phyloP scores from a whole-genome alignment of 2,888 invertebrate species.

The Syritta pipiens region DNA sequence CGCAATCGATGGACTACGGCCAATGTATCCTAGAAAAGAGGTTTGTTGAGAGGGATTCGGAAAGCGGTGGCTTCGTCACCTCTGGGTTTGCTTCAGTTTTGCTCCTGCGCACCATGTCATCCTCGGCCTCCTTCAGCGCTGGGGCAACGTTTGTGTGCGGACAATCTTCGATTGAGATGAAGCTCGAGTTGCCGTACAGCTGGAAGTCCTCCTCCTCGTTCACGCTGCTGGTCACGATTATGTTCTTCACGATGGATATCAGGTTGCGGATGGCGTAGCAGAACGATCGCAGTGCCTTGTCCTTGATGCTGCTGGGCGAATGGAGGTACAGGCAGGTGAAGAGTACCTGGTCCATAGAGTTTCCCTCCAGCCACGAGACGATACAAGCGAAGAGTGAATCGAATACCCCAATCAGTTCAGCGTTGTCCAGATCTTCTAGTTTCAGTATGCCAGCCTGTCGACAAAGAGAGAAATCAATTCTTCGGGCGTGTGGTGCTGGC shows the following conservation, averaged over 20 bases:
- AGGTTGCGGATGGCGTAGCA: slow-evolving; percentile 93
- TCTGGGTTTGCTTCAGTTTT: slow-evolving; percentile 80
- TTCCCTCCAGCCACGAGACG: slow-evolving; percentile 98
- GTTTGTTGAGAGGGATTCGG: too few species aligned
- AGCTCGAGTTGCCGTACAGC: slow-evolving; percentile 92
- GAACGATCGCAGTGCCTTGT: slow-evolving; percentile 91
- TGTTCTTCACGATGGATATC: slow-evolving; percentile 92
- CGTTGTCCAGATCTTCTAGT: slow-evolving; percentile 86
- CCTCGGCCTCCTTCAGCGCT: slow-evolving; percentile 92
- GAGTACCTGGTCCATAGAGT: slow-evolving; percentile 97
- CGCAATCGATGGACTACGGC: slow-evolving; percentile 90
- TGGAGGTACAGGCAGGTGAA: slow-evolving; percentile 98
- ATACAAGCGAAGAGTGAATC: slow-evolving; percentile 96
- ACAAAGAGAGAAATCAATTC: neutral
- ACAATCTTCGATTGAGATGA: slow-evolving; percentile 86
- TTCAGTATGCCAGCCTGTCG: slow-evolving; percentile 87
- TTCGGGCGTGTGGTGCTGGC: neutral
- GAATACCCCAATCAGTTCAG: slow-evolving; percentile 94
- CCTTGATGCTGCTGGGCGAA: slow-evolving; percentile 90
- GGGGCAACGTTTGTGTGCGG: slow-evolving; percentile 89
- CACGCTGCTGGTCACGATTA: slow-evolving; percentile 91
- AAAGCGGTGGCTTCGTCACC: slow-evolving; percentile 73
- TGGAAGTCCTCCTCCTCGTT: slow-evolving; percentile 99
- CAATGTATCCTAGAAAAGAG: slow-evolving; percentile 80
- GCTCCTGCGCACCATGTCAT: slow-evolving; percentile 88